Base-by-base conservation (phyloP, 1,140 invertebrate species). In the Akabosia matsudoensis region DNA sequence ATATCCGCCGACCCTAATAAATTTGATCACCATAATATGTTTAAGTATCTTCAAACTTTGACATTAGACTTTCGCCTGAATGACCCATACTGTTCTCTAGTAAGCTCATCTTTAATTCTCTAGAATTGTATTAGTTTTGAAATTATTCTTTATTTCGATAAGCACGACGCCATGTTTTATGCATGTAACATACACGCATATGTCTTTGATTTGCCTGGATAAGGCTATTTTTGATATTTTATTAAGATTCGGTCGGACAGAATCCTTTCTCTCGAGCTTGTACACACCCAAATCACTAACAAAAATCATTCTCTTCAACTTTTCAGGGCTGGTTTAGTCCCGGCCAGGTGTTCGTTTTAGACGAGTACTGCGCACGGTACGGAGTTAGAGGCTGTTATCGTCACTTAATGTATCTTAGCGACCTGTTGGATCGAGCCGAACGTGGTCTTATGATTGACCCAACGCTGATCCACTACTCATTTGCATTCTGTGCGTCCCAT, bases 401-500 rank as follows among this genome's bases (percentile, higher is more conserved):
- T 70, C 97, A 99, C 85, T 89, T 99, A 13, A 96, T 93, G 84
- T 98, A 98, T 85, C 89, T 99, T n/a, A 92, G 91, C 78, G 97
- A 99, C 86, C 88, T 99, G 26, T 88, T 99, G 72, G 96, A 98
- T 84, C 90, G 96, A 79, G 96, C 97, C 0, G 97, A 99, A 85
- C 93, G 95, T 80, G 94, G 94, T 73, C 88, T 94, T 76, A 95
- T 98, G 88, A 97, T 99, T 76, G 97, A 99, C 87, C 97, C 97
- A 0, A 99, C 96, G 0, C 88, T 99, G 54, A 97, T 99, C 83
- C 97, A 99, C 86, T 99, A 95, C 85, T 97, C 95, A 81, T 99
- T 98, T 88, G 97, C 97, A 28, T 99, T 98, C 87, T 99, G 97
- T 87, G 97, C 97, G 4, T 97, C 93, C 82, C 97, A 99, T 86